Percentiles rank a stretch among this genome's conserved stretches.
Conservation (phyloP, 2,113 vertebrate genomes). For the Anoplopoma fimbria region DNA sequence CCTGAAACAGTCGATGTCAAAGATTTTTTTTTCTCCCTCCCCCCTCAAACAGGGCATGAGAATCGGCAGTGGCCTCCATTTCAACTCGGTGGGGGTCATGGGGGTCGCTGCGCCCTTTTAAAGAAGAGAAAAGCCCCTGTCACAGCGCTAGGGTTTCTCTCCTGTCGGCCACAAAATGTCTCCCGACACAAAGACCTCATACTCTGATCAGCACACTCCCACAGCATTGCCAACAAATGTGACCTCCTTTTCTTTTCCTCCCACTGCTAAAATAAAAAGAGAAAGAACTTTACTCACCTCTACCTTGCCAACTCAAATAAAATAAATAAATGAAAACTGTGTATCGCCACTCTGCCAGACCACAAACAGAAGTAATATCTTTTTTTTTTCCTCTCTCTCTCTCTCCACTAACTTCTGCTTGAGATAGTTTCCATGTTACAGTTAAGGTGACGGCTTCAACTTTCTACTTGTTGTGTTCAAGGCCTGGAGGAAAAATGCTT, state of each 20-base stretch:
- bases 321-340: constrained; percentile 71
- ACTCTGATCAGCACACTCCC: constrained; percentile 60
- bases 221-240: constrained; percentile 69
- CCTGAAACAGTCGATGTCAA: constrained; percentile 21
- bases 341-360: constrained; percentile 63
- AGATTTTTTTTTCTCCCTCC: background rate
- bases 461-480: constrained; percentile 64
- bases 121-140: constrained; percentile 72
- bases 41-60: constrained; percentile 24
- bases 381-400: constrained; percentile 5
- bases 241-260: constrained; percentile 71
- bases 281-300: constrained; percentile 61
- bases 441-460: constrained; percentile 75
- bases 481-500: constrained; percentile 69
- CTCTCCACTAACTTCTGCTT: constrained; percentile 59
- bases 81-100: constrained; percentile 77
- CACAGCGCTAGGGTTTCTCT: constrained; percentile 60
- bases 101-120: constrained; percentile 75
- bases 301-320: constrained; percentile 66
- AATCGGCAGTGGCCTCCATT: constrained; percentile 72
- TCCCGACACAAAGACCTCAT: constrained; percentile 75
- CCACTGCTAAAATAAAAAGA: constrained; percentile 55
- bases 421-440: constrained; percentile 67
- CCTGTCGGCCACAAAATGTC: constrained; percentile 76
- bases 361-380: constrained; percentile 38